Evolutionary conservation across 2,797 vertebrate species (phyloP), one percentile per base, ranked within the genome.

Genomic region (Myripristis jacobus): DNA sequence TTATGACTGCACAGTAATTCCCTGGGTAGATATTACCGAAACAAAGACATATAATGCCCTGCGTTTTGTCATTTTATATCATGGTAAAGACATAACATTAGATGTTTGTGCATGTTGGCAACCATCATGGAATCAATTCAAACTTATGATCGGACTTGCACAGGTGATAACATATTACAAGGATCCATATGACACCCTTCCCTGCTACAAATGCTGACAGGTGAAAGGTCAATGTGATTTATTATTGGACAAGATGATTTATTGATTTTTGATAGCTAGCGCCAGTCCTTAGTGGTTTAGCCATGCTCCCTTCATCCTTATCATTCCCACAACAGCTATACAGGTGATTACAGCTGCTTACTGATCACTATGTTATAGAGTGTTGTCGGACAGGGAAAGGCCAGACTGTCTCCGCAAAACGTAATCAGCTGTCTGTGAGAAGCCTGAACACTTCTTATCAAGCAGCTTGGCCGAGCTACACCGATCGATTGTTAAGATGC

Each of bases 401-500:
- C 70, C 78, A 79, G 67, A 34, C 70, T 65, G 52, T 63, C 72
- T 48, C 75, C 55, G 80, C 68, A 60, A 74, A 85, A 75, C 13
- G 70, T 75, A 80, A 91, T 91, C 80, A 80, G 74, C 79, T 75
- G 73, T 88, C 79, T 53, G 53, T 56, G 60, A 68, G 72, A 83
- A 74, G 79, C 77, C 80, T 68, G 74, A 75, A 56, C 67, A 62
- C 75, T 82, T 80, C 79, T 83, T 81, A 81, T 87, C 83, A 74
- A 70, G 66, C 71, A 2, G 66, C 77, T 62, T 61, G 66, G 73
- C 81, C 64, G 80, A 77, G 79, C 75, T 38, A 73, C 48, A 16
- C 59, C 62, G 77, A 87, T 89, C 70, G 59, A 83, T 85, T 66
- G 79, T 78, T 61, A 53, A 76, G 80, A 87, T 68, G 73, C 62